Conservation (phyloP, 2,113 vertebrate genomes). For the Pantherophis guttatus region DNA sequence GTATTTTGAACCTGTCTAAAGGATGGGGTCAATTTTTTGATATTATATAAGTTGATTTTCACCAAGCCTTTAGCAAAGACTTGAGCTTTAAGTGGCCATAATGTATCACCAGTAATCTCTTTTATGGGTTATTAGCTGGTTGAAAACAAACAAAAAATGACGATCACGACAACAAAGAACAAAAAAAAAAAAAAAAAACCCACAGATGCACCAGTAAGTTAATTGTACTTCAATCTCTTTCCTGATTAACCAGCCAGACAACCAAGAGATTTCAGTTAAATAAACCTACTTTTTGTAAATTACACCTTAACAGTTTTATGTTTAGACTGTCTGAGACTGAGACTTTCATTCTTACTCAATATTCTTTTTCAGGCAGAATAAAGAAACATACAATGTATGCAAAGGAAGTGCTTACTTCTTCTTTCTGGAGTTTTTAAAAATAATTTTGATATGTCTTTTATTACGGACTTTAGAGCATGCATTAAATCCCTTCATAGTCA, state of each 20-base stretch:
- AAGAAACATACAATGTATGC: background rate
- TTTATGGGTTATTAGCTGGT: background rate
- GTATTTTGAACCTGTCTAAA: background rate
- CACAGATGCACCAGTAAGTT: background rate
- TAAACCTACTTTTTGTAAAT: conserved; percentile 6
- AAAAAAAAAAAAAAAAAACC: too few relatives aligned
- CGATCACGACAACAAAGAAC: too few relatives aligned
- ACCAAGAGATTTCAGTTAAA: conserved; percentile 62
- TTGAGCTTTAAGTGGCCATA: background rate
- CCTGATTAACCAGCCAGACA: conserved; percentile 21
- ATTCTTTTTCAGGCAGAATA: background rate
- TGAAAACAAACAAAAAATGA: background rate
- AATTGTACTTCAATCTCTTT: background rate
- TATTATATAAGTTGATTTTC: background rate
- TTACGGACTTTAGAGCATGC: background rate
- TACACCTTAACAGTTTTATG: conserved; percentile 20
- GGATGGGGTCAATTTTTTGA: background rate
- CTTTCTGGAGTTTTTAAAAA: background rate
- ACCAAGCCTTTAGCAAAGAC: background rate
- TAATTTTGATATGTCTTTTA: background rate
- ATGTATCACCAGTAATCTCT: background rate
- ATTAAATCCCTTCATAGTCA: background rate
- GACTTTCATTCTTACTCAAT: background rate
- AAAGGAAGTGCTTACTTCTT: background rate
- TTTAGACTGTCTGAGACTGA: background rate